Base-by-base conservation (phyloP, 2,113 vertebrate species). In the Pygoscelis adeliae region DNA sequence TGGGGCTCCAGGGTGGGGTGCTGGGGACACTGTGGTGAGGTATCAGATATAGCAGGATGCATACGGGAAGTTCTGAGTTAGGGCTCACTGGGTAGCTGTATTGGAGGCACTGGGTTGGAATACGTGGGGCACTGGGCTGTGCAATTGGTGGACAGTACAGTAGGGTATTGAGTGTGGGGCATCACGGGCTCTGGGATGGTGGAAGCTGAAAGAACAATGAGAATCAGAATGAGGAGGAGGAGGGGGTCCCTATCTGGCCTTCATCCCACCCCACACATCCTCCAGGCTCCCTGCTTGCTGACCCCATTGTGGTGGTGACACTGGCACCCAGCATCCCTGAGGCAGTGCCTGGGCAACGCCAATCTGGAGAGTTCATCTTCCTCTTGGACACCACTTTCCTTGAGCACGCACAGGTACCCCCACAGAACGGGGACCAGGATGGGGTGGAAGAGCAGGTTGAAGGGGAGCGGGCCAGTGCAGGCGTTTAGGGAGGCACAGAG, bases 291-390 rank as follows among this genome's bases (percentile, higher is more conserved):
- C 61, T 93, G 26, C 53, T 93, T 67, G 53, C 67, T 80, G 86
- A 89, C 25, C 67, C 66, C 59, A 49, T 85, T 73, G 67, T 93
- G 61, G 36, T 80, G 53, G 80, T 93, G 80, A 84, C 9, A 1
- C 73, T 93, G 61, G 74, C 73, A 85, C 80, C 67, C 80, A 84
- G n/a, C 36, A 89, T 93, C n/a, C 80, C 80, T 30, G 73, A 80
- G 42, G 53, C 73, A 49, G 23, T 67, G 42, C 74, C 47, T 44
- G 61, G 73, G n/a, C 67, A 69, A 53, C 4, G 0, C 53, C 73
- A 69, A 53, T 67, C 80, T 84, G 67, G 91, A 73, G 91, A 93
- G 59, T 84, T 89, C 30, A 79, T 89, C 47, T 93, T 93, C 80
- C 53, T 93, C 29, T 66, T 80, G 80, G 61, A 93, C 53, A 55